A percentile compares a stretch with the other conserved stretches of the same genome.
Evolutionary conservation across 2,113 vertebrate genomes (phyloP).

Genomic region (Strigops habroptila): DNA sequence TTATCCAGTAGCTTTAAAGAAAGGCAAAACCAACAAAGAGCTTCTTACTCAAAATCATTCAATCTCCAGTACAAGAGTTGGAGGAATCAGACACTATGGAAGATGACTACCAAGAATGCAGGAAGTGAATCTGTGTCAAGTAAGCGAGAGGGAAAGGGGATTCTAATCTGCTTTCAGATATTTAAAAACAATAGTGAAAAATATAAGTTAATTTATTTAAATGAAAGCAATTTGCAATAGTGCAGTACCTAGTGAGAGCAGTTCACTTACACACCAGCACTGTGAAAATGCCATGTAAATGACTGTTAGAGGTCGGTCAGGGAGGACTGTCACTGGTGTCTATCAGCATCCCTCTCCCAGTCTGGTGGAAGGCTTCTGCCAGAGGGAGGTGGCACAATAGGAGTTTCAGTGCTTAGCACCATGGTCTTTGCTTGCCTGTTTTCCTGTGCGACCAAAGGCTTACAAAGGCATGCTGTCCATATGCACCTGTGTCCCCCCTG

Average conservation of each 20-base stretch:
- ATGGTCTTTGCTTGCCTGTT: fast-evolving
- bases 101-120: background rate
- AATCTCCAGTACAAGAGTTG: background rate
- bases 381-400: background rate
- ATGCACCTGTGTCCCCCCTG: background rate
- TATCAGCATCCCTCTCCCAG: background rate
- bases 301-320: background rate
- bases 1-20: background rate
- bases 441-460: background rate
- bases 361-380: background rate
- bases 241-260: background rate
- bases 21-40: background rate
- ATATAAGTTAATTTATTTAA: background rate
- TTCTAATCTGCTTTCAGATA: background rate
- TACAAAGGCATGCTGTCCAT: background rate
- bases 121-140: background rate
- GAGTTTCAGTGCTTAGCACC: background rate
- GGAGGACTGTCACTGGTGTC: background rate
- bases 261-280: background rate
- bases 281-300: fast-evolving
- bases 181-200: background rate
- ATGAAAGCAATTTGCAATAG: background rate
- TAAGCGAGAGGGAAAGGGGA: background rate
- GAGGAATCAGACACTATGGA: background rate
- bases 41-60: background rate